These are phyloP conservation scores for Origma solitaria DNA, from an alignment of 2,113 vertebrate species.

Conservation along the genomic window DNA sequence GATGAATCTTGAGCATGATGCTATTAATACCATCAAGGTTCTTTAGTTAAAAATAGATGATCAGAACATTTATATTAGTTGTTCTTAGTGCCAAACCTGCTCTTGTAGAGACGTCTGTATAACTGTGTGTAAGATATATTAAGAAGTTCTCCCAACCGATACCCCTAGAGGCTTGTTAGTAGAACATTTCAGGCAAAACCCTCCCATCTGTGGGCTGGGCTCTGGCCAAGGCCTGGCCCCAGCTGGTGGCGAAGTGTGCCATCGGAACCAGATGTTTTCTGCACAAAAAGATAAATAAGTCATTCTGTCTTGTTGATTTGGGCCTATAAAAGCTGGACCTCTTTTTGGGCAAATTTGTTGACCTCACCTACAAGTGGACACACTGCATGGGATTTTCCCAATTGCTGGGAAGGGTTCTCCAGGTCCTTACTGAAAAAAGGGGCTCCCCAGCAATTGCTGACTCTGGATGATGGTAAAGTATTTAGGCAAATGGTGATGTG, in stretches of 20 bases:
- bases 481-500: not conserved
- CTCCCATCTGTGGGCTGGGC: not conserved
- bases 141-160: not conserved
- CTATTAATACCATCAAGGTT: not conserved
- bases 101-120: not conserved
- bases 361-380: not conserved
- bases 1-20: not conserved
- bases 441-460: not conserved
- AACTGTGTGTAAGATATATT: not conserved
- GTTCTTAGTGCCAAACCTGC: not conserved
- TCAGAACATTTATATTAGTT: not conserved
- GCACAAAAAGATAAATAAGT: not conserved
- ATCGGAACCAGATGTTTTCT: not conserved
- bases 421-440: not conserved
- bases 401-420: not conserved
- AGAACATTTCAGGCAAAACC: not conserved
- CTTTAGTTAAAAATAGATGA: not conserved
- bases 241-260: not conserved
- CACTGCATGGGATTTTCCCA: not conserved
- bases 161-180: not conserved
- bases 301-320: not conserved
- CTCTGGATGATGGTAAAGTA: not conserved
- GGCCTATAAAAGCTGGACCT: not conserved
- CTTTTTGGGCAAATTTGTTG: not conserved
- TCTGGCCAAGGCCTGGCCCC: not conserved